Conservation (phyloP, 2,113 vertebrate species). For the Cyprinodon brontotheroides region DNA sequence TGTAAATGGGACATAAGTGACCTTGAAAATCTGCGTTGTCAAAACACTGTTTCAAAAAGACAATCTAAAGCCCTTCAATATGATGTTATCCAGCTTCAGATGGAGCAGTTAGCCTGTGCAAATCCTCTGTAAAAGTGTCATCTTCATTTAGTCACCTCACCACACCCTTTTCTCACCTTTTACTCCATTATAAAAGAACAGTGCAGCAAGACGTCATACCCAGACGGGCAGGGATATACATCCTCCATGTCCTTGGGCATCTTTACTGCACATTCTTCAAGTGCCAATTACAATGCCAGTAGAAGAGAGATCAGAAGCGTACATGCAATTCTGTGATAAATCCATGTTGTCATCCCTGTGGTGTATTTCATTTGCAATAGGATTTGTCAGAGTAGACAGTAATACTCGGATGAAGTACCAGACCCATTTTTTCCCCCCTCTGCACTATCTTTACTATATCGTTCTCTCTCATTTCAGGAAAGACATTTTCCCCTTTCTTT, state of each 20-base stretch:
- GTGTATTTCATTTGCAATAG: constrained; percentile 55
- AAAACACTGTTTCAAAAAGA: neutral
- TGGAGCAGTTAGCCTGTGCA: constrained; percentile 40
- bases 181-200: constrained; percentile 5
- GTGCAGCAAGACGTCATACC: constrained; percentile 17
- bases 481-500: constrained; percentile 75
- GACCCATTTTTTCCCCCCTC: constrained; percentile 70
- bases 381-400: constrained; percentile 47
- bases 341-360: constrained; percentile 30
- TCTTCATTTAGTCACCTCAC: constrained; percentile 25
- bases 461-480: constrained; percentile 64
- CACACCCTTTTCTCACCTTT: constrained; percentile 28
- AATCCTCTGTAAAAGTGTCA: constrained; percentile 56
- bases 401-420: constrained; percentile 66
- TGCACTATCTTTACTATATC: constrained; percentile 55
- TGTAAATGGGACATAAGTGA: neutral
- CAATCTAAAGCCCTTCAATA: constrained; percentile 11
- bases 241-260: constrained; percentile 38
- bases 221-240: constrained; percentile 31
- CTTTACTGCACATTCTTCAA: constrained; percentile 34
- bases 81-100: constrained; percentile 39
- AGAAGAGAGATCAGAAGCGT: constrained; percentile 46
- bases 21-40: neutral
- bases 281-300: constrained; percentile 49
- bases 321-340: constrained; percentile 45